Percentiles rank a stretch among this genome's conserved stretches.
Conservation (phyloP, 2,888 invertebrate genomes). For the Taphrorychus bicolor region DNA sequence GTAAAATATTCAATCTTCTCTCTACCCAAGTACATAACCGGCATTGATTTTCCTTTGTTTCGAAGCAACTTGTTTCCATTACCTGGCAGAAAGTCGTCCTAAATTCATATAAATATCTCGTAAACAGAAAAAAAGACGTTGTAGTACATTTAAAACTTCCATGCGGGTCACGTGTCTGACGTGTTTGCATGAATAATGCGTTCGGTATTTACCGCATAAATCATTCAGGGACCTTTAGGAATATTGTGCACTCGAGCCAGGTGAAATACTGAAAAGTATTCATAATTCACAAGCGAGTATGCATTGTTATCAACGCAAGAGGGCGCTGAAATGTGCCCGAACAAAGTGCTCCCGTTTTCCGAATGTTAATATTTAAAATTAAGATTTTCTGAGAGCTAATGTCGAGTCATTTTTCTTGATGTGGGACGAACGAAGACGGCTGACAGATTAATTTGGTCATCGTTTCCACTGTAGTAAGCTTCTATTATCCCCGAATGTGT, state of each 20-base stretch:
- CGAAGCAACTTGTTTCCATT: too few relatives aligned
- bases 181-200: conserved; percentile 26
- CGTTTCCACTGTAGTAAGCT: conserved; percentile 8
- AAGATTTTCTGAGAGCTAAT: not conserved
- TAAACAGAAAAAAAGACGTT: not conserved
- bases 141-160: conserved; percentile 12
- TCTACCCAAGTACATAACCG: too few relatives aligned
- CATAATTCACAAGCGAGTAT: conserved; percentile 7
- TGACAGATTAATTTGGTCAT: conserved; percentile 22
- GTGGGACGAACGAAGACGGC: not conserved
- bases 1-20: too few relatives aligned
- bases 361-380: conserved; percentile 2
- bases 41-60: too few relatives aligned
- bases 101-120: not conserved
- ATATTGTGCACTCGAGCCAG: conserved; percentile 21
- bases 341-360: not conserved
- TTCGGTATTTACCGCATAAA: conserved; percentile 21
- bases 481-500: conserved; percentile 23
- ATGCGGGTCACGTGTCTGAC: conserved; percentile 19
- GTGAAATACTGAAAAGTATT: conserved; percentile 14
- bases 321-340: not conserved
- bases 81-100: not conserved
- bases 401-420: not conserved
- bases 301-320: conserved; percentile 5
- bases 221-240: conserved; percentile 19